Evolutionary conservation across 2,888 invertebrate species (phyloP).

Genomic region (Dexiosoma caninum): DNA sequence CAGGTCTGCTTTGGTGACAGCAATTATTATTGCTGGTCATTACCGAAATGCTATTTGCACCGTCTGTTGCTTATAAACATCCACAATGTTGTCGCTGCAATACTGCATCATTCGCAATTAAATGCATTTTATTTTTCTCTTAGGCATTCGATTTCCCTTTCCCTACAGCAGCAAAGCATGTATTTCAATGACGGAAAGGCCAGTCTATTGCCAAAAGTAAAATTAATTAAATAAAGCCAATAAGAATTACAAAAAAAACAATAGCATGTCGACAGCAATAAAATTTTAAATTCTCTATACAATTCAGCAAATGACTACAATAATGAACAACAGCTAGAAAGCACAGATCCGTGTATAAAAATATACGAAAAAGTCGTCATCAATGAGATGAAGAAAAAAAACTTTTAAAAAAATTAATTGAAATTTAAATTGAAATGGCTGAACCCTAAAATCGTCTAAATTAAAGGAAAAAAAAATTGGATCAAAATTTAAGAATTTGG

Average conservation of each 20-base stretch:
- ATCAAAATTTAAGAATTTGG: too few species aligned
- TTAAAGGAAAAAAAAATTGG: background rate
- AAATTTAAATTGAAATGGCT: background rate
- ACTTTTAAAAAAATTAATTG: background rate
- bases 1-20: too few species aligned
- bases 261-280: constrained; percentile 40
- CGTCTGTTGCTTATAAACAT: too few species aligned
- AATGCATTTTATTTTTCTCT: background rate
- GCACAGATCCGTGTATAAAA: constrained; percentile 1
- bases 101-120: background rate
- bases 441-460: background rate
- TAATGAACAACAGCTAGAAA: constrained; percentile 65
- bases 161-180: background rate
- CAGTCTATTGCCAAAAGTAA: constrained; percentile 45
- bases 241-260: constrained; percentile 24
- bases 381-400: constrained; percentile 19
- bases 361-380: constrained; percentile 45
- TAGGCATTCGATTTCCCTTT: constrained; percentile 8
- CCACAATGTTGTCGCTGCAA: constrained; percentile 43
- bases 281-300: constrained; percentile 42
- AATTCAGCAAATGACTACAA: constrained; percentile 63
- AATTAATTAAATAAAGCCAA: constrained; percentile 7
- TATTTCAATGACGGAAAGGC: constrained; percentile 42
- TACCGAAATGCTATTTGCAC: too few species aligned
- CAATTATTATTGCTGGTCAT: too few species aligned